phyloP scores from a whole-genome alignment of 2,113 vertebrate species.

The Cyprinodon brontotheroides region DNA sequence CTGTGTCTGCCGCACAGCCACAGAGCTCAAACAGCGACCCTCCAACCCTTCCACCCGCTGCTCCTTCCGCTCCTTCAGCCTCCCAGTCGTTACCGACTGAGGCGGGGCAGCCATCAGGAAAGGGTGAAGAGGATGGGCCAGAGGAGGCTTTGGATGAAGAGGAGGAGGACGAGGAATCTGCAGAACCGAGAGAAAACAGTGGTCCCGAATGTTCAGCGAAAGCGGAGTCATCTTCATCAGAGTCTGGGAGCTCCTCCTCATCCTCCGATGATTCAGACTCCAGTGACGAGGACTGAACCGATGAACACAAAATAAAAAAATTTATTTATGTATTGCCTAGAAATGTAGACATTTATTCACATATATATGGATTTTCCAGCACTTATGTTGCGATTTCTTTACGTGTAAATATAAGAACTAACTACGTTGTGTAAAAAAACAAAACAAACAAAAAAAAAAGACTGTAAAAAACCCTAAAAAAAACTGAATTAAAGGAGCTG shows the following conservation, averaged over 20 bases:
- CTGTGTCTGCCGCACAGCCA: conserved; percentile 89
- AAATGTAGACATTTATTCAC: conserved; percentile 83
- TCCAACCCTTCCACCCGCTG: conserved; percentile 65
- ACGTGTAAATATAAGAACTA: conserved; percentile 93
- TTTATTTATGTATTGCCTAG: conserved; percentile 84
- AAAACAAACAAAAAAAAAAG: conserved; percentile 34
- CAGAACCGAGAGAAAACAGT: conserved; percentile 89
- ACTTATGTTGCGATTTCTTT: conserved; percentile 92
- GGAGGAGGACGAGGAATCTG: conserved; percentile 67
- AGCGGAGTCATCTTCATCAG: conserved; percentile 91
- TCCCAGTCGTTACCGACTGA: conserved; percentile 35
- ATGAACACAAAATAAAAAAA: conserved; percentile 75
- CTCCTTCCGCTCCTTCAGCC: conserved; percentile 28
- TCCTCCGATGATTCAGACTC: conserved; percentile 93
- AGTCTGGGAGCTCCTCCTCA: conserved; percentile 90
- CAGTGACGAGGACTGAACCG: conserved; percentile 92
- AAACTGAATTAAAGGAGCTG: conserved; percentile 78
- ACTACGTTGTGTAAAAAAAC: conserved; percentile 87
- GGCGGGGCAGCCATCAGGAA: conserved; percentile 18
- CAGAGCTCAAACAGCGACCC: conserved; percentile 87
- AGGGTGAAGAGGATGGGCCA: conserved; percentile 39
- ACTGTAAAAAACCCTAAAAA: conserved; percentile 31
- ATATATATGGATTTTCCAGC: conserved; percentile 85
- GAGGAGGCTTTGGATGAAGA: conserved; percentile 52
- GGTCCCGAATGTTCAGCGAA: conserved; percentile 95